phyloP scores from a whole-genome alignment of 2,888 invertebrate species.

The Timema podura region DNA sequence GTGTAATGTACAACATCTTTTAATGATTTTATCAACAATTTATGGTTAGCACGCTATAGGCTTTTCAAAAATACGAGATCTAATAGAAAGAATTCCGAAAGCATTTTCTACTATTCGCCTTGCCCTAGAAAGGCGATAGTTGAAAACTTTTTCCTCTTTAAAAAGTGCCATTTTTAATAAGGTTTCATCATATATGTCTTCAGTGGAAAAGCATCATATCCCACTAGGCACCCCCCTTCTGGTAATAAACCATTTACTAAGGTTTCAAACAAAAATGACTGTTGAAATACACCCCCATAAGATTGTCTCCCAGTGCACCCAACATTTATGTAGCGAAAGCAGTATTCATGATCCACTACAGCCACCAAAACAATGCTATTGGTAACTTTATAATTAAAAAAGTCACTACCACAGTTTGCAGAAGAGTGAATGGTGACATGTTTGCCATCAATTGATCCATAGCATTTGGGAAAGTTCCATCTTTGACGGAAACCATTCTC shows the following conservation, averaged over 20 bases:
- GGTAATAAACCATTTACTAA: background rate
- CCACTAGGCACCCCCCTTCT: no score
- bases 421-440: background rate
- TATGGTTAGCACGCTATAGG: no score
- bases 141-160: background rate
- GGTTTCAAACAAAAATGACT: background rate
- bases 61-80: background rate
- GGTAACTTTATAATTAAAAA: background rate
- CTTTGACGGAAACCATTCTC: background rate
- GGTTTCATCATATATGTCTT: background rate
- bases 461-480: slow-evolving; percentile 1
- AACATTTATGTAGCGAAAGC: background rate
- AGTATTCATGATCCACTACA: background rate
- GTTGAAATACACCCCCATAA: background rate
- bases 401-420: background rate
- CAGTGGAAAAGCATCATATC: no score
- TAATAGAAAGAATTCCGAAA: background rate
- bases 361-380: slow-evolving; percentile 2
- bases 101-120: background rate
- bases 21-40: no score
- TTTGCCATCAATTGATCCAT: background rate
- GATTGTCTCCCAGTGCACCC: background rate
- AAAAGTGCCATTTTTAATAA: background rate
- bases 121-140: background rate
- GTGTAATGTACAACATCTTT: no score